These are phyloP conservation scores for Drosophila phalerata DNA, from an alignment of 2,888 invertebrate species.

Conservation along the genomic window DNA sequence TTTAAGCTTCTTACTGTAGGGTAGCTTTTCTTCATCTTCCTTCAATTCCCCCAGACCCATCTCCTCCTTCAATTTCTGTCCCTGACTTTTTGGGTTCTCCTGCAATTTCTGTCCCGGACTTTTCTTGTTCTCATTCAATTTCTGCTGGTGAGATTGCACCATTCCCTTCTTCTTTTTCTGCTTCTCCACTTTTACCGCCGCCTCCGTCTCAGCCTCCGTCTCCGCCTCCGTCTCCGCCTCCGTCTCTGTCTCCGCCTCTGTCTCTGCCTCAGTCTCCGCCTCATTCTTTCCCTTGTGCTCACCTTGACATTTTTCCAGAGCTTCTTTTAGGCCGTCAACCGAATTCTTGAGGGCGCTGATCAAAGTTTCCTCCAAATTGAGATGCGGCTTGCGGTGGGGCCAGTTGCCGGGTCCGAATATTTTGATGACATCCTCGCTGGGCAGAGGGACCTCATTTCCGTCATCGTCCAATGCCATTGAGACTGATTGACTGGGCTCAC, in stretches of 20 bases:
- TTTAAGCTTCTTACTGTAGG: background rate
- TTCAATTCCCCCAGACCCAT: no score
- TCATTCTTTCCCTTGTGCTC: background rate
- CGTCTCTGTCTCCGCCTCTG: no score
- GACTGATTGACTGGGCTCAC: background rate
- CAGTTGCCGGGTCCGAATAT: background rate
- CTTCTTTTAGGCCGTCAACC: background rate
- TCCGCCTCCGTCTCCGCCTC: no score
- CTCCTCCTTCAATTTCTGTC: background rate
- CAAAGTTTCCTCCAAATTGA: slow-evolving; percentile 11
- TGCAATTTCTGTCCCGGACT: background rate
- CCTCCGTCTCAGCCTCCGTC: background rate
- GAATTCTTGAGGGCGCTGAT: slow-evolving; percentile 9
- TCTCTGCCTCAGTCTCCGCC: no score
- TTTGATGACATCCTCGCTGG: background rate
- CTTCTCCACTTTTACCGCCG: background rate
- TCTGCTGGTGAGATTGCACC: background rate
- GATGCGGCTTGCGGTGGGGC: background rate
- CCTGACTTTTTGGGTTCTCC: no score
- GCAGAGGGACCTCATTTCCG: background rate
- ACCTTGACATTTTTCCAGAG: background rate
- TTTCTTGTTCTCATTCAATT: background rate
- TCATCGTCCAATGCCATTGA: background rate
- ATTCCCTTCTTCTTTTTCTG: no score
- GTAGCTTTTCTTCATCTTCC: background rate